Conservation (phyloP, 2,888 invertebrate genomes). For the Amitus sp. region DNA sequence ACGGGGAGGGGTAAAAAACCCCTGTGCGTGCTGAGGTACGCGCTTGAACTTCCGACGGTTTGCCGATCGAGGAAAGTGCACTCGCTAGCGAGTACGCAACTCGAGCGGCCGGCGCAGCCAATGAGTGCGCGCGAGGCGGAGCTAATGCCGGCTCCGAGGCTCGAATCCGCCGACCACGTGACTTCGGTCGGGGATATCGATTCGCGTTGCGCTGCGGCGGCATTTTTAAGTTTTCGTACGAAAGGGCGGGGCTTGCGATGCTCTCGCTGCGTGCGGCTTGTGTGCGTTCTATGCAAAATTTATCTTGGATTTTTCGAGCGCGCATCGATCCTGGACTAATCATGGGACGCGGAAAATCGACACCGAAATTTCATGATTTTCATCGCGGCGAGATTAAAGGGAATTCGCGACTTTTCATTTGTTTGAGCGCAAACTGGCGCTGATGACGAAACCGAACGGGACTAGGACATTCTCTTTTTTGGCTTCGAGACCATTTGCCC, state of each 20-base stretch:
- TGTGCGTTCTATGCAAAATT: conserved; percentile 27
- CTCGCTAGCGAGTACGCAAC: conserved; percentile 13
- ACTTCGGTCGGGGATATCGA: conserved; percentile 74
- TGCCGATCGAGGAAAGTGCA: conserved; percentile 13
- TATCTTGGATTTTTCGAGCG: conserved; percentile 35
- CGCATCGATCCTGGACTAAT: conserved; percentile 33
- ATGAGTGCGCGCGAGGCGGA: conserved; percentile 45
- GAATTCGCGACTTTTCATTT: too few species aligned
- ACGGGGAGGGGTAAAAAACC: too few species aligned
- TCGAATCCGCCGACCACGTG: conserved; percentile 66
- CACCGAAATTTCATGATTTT: conserved; percentile 22
- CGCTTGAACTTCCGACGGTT: neutral
- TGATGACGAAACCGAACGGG: too few species aligned
- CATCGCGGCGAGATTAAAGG: too few species aligned
- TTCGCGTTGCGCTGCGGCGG: conserved; percentile 82
- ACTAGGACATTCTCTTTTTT: too few species aligned
- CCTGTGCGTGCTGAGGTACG: too few species aligned
- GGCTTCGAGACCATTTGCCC: too few species aligned
- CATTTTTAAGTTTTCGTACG: conserved; percentile 77
- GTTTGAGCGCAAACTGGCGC: too few species aligned
- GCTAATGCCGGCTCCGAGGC: conserved; percentile 48
- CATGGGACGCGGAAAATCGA: conserved; percentile 21
- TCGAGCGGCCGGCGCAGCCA: conserved; percentile 10
- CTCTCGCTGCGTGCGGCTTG: conserved; percentile 10
- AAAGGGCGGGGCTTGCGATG: conserved; percentile 55